Conservation (phyloP, 1,140 invertebrate species). For the Hypothenemus hampei region DNA sequence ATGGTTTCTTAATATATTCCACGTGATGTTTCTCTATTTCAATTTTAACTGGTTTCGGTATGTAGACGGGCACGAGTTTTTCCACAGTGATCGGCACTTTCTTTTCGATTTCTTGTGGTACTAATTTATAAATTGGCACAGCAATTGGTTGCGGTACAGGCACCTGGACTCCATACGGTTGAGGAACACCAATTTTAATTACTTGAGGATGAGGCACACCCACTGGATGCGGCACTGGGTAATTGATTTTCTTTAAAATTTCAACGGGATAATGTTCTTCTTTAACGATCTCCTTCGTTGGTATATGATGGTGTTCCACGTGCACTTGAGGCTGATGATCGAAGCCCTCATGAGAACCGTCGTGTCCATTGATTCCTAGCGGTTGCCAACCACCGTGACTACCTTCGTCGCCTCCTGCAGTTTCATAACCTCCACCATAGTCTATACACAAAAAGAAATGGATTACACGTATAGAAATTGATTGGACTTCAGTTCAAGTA, state of each 20-base stretch:
- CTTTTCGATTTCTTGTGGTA: slow-evolving; percentile 60
- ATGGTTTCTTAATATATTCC: slow-evolving; percentile 65
- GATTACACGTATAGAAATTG: no score
- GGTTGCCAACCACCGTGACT: slow-evolving; percentile 24
- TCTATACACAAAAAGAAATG: not conserved
- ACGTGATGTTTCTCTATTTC: slow-evolving; percentile 72
- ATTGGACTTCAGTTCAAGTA: not conserved
- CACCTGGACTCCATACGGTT: slow-evolving; percentile 67
- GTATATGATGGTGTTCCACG: slow-evolving; percentile 43
- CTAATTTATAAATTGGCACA: slow-evolving; percentile 66
- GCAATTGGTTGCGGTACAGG: slow-evolving; percentile 67
- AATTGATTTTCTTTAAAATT: slow-evolving; percentile 67
- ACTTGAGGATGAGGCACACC: slow-evolving; percentile 66
- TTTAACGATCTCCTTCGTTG: slow-evolving; percentile 54
- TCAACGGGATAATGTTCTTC: slow-evolving; percentile 65
- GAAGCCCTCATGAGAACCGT: slow-evolving; percentile 22
- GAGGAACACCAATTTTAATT: slow-evolving; percentile 66
- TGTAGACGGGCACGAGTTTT: slow-evolving; percentile 67
- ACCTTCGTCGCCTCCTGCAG: slow-evolving; percentile 34
- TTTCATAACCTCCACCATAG: slow-evolving; percentile 33
- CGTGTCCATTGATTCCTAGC: slow-evolving; percentile 22
- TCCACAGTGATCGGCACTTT: slow-evolving; percentile 69
- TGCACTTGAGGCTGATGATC: slow-evolving; percentile 37
- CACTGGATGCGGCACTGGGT: slow-evolving; percentile 67
- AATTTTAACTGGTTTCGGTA: slow-evolving; percentile 71